These are phyloP conservation scores for Contarinia nasturtii DNA, from an alignment of 1,140 invertebrate species.

Conservation along the genomic window DNA sequence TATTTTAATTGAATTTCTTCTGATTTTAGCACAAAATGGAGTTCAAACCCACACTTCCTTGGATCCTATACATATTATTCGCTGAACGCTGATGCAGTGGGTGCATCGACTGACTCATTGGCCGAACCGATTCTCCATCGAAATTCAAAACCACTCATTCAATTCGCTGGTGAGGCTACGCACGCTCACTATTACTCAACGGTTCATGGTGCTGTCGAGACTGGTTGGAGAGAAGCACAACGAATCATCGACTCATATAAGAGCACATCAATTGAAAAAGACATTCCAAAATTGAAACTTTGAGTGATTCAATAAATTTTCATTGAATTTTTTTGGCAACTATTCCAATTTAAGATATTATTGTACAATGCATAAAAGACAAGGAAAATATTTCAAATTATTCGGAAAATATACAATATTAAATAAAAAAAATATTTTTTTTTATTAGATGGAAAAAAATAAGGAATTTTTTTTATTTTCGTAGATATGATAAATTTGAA, in stretches of 20 bases:
- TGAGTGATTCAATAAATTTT: no score
- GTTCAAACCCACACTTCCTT: slow-evolving; percentile 38
- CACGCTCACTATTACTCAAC: slow-evolving; percentile 46
- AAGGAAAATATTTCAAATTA: no score
- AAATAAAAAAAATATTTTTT: no score
- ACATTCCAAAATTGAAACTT: no score
- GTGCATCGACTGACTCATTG: slow-evolving; percentile 27
- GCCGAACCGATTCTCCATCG: slow-evolving; percentile 31
- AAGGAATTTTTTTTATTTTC: no score
- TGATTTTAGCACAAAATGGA: slow-evolving; percentile 42
- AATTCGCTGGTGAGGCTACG: slow-evolving; percentile 56
- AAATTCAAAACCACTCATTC: slow-evolving; percentile 29
- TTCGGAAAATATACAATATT: no score
- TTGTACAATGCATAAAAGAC: no score
- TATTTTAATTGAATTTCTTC: not conserved
- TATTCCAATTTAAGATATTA: no score
- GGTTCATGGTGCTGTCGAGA: slow-evolving; percentile 63
- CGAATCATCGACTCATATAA: slow-evolving; percentile 17
- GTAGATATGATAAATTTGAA: no score
- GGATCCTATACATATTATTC: slow-evolving; percentile 51
- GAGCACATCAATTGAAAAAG: not conserved
- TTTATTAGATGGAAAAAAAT: no score
- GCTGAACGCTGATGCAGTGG: slow-evolving; percentile 30
- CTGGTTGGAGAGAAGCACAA: slow-evolving; percentile 60
- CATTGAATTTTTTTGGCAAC: no score